Conservation (phyloP, 2,113 vertebrate species). For the Corythornis cristatus region DNA sequence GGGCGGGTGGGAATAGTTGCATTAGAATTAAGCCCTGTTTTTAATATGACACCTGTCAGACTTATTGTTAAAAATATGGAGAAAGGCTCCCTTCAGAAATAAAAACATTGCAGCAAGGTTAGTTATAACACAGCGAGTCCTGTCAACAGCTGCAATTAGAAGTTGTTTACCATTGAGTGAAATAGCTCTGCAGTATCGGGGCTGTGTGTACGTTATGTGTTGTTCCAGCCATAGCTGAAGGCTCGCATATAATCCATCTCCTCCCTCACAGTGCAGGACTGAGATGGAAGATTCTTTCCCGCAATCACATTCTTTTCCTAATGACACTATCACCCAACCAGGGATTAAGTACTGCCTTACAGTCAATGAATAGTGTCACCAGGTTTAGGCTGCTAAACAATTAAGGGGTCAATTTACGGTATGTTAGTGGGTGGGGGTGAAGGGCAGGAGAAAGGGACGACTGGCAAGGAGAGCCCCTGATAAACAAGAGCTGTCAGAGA, state of each 20-base stretch:
- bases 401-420: slow-evolving; percentile 6
- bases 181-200: not conserved
- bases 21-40: slow-evolving; percentile 67
- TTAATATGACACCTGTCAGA: slow-evolving; percentile 74
- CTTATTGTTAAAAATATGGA: slow-evolving; percentile 56
- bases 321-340: not conserved
- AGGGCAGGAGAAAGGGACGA: not conserved
- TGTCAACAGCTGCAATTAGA: slow-evolving; percentile 69
- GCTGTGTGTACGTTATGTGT: not conserved
- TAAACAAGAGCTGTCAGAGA: not conserved
- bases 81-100: slow-evolving; percentile 67
- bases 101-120: slow-evolving; percentile 60
- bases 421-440: not conserved
- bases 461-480: not conserved
- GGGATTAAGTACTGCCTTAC: slow-evolving; percentile 3
- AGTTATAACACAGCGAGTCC: slow-evolving; percentile 42
- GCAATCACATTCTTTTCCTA: not conserved
- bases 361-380: not conserved
- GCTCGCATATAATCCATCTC: not conserved
- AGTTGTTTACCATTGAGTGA: slow-evolving; percentile 55
- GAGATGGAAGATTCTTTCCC: not conserved
- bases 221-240: not conserved
- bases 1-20: slow-evolving; percentile 37
- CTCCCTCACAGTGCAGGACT: not conserved
- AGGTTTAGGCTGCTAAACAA: slow-evolving; percentile 1